phyloP scores from a whole-genome alignment of 2,888 invertebrate species.

The Gasteruption jaculator region DNA sequence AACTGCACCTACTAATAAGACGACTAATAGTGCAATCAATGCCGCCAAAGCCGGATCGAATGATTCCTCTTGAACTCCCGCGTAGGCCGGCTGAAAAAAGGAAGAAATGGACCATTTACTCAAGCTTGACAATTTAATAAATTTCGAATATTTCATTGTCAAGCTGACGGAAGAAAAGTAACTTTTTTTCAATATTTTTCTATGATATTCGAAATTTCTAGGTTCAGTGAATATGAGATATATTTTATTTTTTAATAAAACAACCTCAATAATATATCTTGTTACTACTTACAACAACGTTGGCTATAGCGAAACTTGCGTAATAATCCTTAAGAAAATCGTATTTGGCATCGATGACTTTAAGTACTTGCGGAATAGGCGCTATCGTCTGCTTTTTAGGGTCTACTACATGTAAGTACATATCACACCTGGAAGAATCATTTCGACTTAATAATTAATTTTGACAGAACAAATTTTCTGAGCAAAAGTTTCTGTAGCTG shows the following conservation, averaged over 20 bases:
- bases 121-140: conserved; percentile 4
- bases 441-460: conserved; percentile 12
- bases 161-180: too few species aligned
- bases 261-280: conserved; percentile 1
- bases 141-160: too few species aligned
- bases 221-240: not conserved
- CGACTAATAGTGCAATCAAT: conserved; percentile 77
- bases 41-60: conserved; percentile 86
- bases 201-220: not conserved
- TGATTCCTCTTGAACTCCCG: conserved; percentile 65
- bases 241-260: conserved; percentile 2
- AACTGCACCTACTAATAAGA: conserved; percentile 79
- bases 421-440: conserved; percentile 66
- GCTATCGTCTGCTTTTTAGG: conserved; percentile 68
- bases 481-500: too few species aligned
- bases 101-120: too few species aligned
- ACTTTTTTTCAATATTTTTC: not conserved
- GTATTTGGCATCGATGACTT: conserved; percentile 79
- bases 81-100: conserved; percentile 58
- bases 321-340: conserved; percentile 78
- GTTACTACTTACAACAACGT: conserved; percentile 57
- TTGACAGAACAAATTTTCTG: conserved; percentile 1
- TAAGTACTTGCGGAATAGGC: conserved; percentile 73
- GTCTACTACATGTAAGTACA: conserved; percentile 81
- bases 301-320: conserved; percentile 70